phyloP scores from a whole-genome alignment of 2,113 vertebrate genomes.

The Clinocottus analis region DNA sequence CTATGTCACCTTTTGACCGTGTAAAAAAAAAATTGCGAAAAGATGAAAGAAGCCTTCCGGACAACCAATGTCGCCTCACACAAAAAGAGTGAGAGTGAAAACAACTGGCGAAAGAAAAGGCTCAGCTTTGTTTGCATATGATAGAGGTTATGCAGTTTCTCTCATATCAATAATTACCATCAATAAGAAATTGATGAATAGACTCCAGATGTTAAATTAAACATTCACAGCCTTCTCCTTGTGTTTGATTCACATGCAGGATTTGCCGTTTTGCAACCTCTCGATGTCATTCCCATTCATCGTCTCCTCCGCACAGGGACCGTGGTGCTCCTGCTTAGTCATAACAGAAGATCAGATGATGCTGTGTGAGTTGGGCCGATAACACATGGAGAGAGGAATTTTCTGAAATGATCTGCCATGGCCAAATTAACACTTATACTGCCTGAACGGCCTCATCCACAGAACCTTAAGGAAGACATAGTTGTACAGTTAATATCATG shows the following conservation, averaged over 20 bases:
- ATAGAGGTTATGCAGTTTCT: constrained; percentile 61
- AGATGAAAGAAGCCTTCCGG: constrained; percentile 13
- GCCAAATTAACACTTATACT: constrained; percentile 29
- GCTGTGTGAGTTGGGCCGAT: constrained; percentile 8
- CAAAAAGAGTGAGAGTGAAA: constrained; percentile 48
- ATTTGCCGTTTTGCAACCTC: constrained; percentile 52
- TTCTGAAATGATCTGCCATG: constrained; percentile 1
- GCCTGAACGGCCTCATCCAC: background rate
- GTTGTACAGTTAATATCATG: no score
- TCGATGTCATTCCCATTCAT: constrained; percentile 32
- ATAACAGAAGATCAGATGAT: constrained; percentile 46
- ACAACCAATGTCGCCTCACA: constrained; percentile 16
- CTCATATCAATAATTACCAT: constrained; percentile 65
- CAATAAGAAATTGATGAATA: constrained; percentile 70
- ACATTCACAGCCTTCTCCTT: constrained; percentile 49
- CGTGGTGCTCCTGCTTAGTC: constrained; percentile 37
- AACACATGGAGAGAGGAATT: constrained; percentile 36
- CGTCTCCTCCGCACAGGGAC: constrained; percentile 33
- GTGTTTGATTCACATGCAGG: constrained; percentile 49
- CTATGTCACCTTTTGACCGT: constrained; percentile 12
- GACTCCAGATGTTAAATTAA: constrained; percentile 74
- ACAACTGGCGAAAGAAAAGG: constrained; percentile 30
- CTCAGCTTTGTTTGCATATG: constrained; percentile 52
- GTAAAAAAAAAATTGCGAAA: no score
- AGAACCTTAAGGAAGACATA: no score